Evolutionary conservation across 2,888 invertebrate species (phyloP).

Genomic region (Campoplex nolae): DNA sequence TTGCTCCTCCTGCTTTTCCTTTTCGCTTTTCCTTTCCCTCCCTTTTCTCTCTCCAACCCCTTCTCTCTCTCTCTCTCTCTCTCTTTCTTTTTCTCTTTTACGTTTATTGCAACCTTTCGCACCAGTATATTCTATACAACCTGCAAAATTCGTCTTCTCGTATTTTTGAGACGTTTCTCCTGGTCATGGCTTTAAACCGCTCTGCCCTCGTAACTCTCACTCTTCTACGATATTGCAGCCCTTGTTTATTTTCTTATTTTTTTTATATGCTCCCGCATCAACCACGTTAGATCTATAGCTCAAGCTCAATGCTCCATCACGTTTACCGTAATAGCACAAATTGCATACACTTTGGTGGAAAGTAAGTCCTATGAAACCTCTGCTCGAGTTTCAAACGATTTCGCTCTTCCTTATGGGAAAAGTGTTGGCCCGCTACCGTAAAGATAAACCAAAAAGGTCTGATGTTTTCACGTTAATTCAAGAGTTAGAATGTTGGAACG

Average conservation of each 20-base stretch:
- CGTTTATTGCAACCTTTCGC: constrained; percentile 40
- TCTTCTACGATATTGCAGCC: constrained; percentile 7
- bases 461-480: neutral
- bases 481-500: neutral
- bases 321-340: constrained; percentile 13
- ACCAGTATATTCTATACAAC: constrained; percentile 34
- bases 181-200: constrained; percentile 18
- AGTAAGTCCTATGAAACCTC: constrained; percentile 6
- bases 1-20: constrained; percentile 36
- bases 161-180: constrained; percentile 53
- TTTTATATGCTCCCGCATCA: neutral
- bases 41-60: constrained; percentile 6
- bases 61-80: neutral
- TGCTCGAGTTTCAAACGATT: constrained; percentile 6
- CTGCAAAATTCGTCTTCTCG: constrained; percentile 64
- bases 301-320: neutral
- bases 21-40: neutral
- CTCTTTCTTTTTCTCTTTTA: constrained; percentile 15
- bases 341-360: neutral
- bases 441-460: neutral
- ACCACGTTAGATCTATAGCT: neutral
- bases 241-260: neutral
- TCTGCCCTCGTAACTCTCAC: constrained; percentile 42
- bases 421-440: neutral
- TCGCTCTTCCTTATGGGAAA: neutral